phyloP scores from a whole-genome alignment of 2,888 invertebrate species.

The Nemotelus nigrinus region DNA sequence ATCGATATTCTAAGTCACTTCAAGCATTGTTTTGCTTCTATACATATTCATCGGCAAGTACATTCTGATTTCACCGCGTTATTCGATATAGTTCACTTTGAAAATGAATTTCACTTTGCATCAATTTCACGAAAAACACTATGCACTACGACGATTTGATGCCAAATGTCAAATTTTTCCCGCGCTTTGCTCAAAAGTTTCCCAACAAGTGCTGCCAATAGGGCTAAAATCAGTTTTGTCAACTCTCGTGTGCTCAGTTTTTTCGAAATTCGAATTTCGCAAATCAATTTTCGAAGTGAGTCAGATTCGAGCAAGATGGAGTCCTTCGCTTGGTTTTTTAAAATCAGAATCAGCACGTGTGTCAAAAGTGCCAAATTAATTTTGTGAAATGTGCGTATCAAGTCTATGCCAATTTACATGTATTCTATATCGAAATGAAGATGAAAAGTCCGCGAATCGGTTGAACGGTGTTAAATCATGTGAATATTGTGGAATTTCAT shows the following conservation, averaged over 20 bases:
- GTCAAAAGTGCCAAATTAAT: constrained; percentile 65
- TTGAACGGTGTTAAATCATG: not conserved
- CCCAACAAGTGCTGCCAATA: not conserved
- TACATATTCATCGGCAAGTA: too few species aligned
- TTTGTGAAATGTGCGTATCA: constrained; percentile 64
- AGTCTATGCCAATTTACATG: constrained; percentile 32
- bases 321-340: constrained; percentile 66
- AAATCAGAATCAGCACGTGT: constrained; percentile 66
- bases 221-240: not conserved
- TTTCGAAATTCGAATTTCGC: constrained; percentile 40
- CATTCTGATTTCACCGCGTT: too few species aligned
- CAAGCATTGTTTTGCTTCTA: too few species aligned
- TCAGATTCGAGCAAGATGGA: constrained; percentile 58
- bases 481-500: not conserved
- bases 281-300: constrained; percentile 41
- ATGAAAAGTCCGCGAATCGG: constrained; percentile 34
- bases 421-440: constrained; percentile 24
- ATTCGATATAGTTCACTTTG: too few species aligned
- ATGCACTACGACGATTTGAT: too few species aligned
- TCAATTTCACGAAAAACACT: too few species aligned
- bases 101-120: too few species aligned
- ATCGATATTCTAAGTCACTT: too few species aligned
- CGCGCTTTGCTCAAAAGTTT: too few species aligned
- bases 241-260: constrained; percentile 8
- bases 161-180: too few species aligned